These are phyloP conservation scores for Linepithema humile DNA, from an alignment of 1,140 invertebrate genomes.

Conservation along the genomic window DNA sequence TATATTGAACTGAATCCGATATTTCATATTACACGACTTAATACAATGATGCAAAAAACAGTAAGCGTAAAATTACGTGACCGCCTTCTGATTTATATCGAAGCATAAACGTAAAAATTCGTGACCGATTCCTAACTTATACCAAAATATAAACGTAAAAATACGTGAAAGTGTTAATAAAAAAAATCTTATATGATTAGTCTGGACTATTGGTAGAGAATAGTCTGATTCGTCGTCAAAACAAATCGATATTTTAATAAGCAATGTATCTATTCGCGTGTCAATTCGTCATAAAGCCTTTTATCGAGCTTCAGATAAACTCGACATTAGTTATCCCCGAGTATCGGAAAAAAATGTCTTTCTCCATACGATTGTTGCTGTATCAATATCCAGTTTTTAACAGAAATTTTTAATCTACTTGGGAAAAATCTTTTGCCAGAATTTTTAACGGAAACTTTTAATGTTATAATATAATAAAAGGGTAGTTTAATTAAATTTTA, in stretches of 20 bases:
- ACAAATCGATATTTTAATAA: conserved; percentile 20
- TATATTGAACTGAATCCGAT: no score
- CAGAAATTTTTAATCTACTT: background rate
- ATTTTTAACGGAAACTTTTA: conserved; percentile 4
- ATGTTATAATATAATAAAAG: background rate
- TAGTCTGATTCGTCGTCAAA: conserved; percentile 21
- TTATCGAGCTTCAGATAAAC: conserved; percentile 28
- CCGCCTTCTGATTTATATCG: no score
- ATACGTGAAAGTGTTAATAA: no score
- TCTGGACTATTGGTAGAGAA: background rate
- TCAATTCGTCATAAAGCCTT: conserved; percentile 26
- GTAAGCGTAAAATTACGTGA: no score
- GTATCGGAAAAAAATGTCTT: conserved; percentile 5
- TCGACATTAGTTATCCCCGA: conserved; percentile 8
- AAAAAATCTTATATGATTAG: background rate
- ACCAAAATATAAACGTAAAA: no score
- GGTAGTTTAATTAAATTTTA: no score
- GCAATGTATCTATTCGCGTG: conserved; percentile 11
- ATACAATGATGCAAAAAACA: no score
- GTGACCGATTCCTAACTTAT: no score
- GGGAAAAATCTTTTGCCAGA: background rate
- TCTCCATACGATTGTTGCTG: background rate
- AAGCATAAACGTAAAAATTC: no score
- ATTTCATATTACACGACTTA: no score
- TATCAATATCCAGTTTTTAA: background rate